A percentile compares a stretch with the other conserved stretches of the same genome.
Conservation (phyloP, 2,113 vertebrate genomes). For the Pelecanus crispus region DNA sequence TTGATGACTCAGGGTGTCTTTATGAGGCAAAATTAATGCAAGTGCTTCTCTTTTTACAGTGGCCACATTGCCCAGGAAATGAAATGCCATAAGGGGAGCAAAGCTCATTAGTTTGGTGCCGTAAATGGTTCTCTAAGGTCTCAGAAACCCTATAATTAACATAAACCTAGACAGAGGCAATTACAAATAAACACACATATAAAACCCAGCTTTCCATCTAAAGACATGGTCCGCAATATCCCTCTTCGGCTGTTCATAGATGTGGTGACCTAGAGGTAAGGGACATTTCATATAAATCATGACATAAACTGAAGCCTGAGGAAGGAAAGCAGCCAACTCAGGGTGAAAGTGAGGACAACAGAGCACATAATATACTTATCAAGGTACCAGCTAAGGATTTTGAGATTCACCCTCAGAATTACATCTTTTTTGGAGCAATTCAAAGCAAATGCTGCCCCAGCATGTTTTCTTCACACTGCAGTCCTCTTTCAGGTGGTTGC, state of each 20-base stretch:
- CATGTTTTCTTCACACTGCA: neutral
- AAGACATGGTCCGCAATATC: neutral
- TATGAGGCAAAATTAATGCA: conserved; percentile 3
- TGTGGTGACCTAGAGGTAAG: neutral
- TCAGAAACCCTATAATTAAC: neutral
- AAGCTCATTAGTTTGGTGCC: conserved; percentile 4
- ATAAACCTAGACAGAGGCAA: neutral
- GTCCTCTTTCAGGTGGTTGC: neutral
- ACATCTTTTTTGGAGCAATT: neutral
- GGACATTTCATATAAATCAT: neutral
- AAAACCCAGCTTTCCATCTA: neutral
- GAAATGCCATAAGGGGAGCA: neutral
- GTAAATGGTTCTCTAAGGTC: neutral
- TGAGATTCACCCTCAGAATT: neutral
- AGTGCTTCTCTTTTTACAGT: neutral
- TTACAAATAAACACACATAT: neutral
- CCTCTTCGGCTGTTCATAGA: neutral
- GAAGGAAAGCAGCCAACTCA: neutral
- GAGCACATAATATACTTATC: neutral
- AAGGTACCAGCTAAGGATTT: neutral
- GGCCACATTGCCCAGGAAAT: neutral
- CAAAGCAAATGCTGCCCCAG: neutral
- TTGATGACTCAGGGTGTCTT: neutral
- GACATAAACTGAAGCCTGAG: neutral
- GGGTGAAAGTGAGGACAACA: neutral